A percentile compares a stretch with the other conserved stretches of the same genome.
Evolutionary conservation across 53 echinoderm and acorn worm genomes (phyloP).

Genomic region (Holothuria scabra): DNA sequence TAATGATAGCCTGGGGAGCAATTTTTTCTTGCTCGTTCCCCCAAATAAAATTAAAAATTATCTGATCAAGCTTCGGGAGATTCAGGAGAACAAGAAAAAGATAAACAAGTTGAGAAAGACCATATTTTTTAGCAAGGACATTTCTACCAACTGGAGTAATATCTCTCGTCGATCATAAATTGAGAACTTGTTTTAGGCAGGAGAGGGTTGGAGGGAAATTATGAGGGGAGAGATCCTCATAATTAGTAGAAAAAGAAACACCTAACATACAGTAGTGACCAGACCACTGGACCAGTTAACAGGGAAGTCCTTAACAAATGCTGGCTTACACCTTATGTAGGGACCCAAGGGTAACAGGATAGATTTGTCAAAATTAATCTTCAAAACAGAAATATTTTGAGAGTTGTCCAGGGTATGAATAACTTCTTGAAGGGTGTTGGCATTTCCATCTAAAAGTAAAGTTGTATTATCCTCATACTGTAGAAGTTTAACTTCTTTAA

Average conservation of each 20-base stretch:
- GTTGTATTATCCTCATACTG: no score
- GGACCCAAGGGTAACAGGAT: no score
- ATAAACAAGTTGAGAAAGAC: constrained; percentile 6
- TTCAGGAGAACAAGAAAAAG: constrained; percentile 11
- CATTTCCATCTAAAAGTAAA: no score
- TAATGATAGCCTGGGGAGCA: background rate
- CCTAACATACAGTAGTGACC: background rate
- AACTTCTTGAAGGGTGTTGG: no score
- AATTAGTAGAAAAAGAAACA: background rate
- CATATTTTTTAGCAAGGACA: background rate
- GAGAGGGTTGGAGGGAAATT: background rate
- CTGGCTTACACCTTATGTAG: no score
- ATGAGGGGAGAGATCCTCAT: background rate
- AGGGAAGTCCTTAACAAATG: no score
- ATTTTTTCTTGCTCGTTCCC: background rate
- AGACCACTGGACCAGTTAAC: background rate
- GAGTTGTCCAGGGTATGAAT: no score
- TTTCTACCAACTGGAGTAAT: background rate
- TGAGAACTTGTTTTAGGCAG: background rate
- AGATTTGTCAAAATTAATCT: no score
- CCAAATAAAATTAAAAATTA: constrained; percentile 12
- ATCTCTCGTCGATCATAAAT: background rate
- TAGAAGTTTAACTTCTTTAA: no score
- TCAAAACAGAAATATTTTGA: no score
- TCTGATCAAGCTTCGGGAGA: background rate